Evolutionary conservation across 2,797 vertebrate genomes (phyloP), one percentile per base, ranked within the genome.

Genomic region (Labroides dimidiatus): DNA sequence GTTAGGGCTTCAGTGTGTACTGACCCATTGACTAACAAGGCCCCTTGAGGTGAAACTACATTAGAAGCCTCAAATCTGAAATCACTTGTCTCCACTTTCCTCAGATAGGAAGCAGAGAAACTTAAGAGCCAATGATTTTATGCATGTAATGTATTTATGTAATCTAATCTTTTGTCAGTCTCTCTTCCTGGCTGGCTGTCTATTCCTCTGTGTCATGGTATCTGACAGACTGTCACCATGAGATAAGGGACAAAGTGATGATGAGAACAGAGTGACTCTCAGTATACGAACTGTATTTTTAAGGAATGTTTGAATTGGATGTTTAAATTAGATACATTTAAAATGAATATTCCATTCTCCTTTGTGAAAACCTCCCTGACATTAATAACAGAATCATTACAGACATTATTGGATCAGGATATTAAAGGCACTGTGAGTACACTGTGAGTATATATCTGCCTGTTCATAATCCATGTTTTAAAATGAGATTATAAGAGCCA

Each of bases 11-110:
- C 70, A 66, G 72, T 70, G 74, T 77, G 82, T 54, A 71, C 80
- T 90, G 90, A 91, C 90, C 89, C 88, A 69, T 69, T 42, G 19
- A 61, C 87, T 90, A 89, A 92, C 88, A 90, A 88, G 84, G 84
- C 90, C 88, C 79, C 84, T 43, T 5, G 85, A 86, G 86, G 83
- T 89, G 86, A 88, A 82, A 77, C 77, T 78, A 77, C 81, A 86
- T 83, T 77, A 75, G 61, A 72, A 60, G 69, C 45, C 47, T 74
- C 52, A 16, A 83, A 82, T 76, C 49, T 78, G 15, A 80, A 80
- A 75, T 79, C 63, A 78, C 77, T 83, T 16, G 15, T 63, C 70
- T 74, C 23, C 49, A 50, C 51, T 61, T 57, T 74, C 77, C 67
- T 66, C 55, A 59, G 79, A 71, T 72, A 76, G 44, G 53, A 68